Evolutionary conservation across 2,888 invertebrate species (phyloP), one percentile per base, ranked within the genome.

Genomic region (Lycophotia porphyrea): DNA sequence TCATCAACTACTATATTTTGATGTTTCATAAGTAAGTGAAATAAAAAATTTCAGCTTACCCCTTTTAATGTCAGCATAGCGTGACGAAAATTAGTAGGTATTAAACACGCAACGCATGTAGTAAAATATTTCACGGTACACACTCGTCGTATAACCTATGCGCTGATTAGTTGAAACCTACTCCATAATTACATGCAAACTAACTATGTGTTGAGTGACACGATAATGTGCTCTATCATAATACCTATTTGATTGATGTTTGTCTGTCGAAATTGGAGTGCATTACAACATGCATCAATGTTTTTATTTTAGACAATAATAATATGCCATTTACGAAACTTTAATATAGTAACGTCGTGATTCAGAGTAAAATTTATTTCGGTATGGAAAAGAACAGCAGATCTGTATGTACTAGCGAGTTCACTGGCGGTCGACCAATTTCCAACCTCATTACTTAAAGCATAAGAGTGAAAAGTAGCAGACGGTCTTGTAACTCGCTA

Each of bases 51-150:
- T 44, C 42, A 58, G 31, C 31, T 49, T 31, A 71, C 60, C 31
- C 47, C 66, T 72, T 78, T 47, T 73, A 68, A 68, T 52, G 44
- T 71, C 34, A 44, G 2, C 61, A 65, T 71, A 64, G 63, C 70
- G 63, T 81, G 67, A 60, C 58, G 47, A 42, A 63, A 71, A 39
- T 47, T 13, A 58, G 18, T 36, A 18, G 24, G 24, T 63, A 47
- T 21, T 58, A 24, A 55, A 55, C 64, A 76, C 68, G 61, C 81
- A 61, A 49, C 5, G 34, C 31, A n/a, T 42, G n/a, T 47, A 63
- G 78, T 72, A 63, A 52, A 64, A 74, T 44, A 82, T 66, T 82
- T 74, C 58, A 71, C 71, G 58, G 39, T 58, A 69, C 27, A 67
- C 60, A 49, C 3, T 67, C 61, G 13, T 27, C 36, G 55, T 64